These are phyloP conservation scores for Kuschelorhynchus macadamiae DNA, from an alignment of 2,888 invertebrate genomes.

Conservation along the genomic window DNA sequence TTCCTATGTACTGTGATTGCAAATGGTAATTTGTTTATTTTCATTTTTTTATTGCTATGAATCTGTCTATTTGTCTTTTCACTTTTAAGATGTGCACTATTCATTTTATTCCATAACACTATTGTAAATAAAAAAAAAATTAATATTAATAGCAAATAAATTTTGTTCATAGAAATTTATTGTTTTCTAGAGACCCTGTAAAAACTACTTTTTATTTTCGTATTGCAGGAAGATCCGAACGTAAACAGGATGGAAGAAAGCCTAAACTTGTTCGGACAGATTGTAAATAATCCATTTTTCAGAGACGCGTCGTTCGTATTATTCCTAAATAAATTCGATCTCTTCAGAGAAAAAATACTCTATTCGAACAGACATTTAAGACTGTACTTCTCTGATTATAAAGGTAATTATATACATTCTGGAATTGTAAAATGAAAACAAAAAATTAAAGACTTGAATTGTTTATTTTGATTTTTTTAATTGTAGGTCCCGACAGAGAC, in stretches of 20 bases:
- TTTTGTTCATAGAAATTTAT: too few relatives aligned
- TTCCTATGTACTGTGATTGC: too few relatives aligned
- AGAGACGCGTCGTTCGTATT: constrained; percentile 75
- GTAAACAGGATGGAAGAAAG: constrained; percentile 77
- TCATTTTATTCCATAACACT: too few relatives aligned
- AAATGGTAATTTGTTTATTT: too few relatives aligned
- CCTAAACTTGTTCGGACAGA: constrained; percentile 75
- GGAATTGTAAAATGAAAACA: background rate
- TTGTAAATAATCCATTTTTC: constrained; percentile 77
- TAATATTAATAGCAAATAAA: too few relatives aligned
- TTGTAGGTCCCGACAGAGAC: constrained; percentile 74
- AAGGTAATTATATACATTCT: constrained; percentile 63
- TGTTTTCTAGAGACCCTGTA: too few relatives aligned
- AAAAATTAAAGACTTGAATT: background rate
- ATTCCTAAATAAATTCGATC: constrained; percentile 77
- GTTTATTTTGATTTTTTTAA: too few relatives aligned
- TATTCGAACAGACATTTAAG: constrained; percentile 75
- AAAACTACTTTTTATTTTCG: too few relatives aligned
- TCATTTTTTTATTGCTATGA: too few relatives aligned
- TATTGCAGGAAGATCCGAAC: constrained; percentile 74
- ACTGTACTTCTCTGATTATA: constrained; percentile 74
- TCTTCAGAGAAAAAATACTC: constrained; percentile 77
- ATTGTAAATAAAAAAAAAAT: too few relatives aligned
- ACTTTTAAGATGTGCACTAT: too few relatives aligned
- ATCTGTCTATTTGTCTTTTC: too few relatives aligned